These are phyloP conservation scores for Pachypanchax playfairii DNA, from an alignment of 2,113 vertebrate species.

Conservation along the genomic window DNA sequence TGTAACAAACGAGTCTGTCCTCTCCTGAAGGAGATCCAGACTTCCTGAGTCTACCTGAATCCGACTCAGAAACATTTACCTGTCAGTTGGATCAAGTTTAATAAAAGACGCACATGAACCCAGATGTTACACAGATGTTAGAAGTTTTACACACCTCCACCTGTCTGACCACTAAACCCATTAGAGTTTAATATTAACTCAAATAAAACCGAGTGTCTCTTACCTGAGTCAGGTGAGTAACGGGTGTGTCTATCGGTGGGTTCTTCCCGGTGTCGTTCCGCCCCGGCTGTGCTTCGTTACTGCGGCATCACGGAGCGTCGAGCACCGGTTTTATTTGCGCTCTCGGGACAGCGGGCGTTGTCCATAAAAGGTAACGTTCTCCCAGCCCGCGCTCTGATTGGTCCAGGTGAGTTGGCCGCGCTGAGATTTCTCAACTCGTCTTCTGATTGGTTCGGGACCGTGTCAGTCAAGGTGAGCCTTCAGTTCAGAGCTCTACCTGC, in stretches of 20 bases:
- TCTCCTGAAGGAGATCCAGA: too few relatives aligned
- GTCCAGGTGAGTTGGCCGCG: conserved; percentile 1
- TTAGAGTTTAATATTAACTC: too few relatives aligned
- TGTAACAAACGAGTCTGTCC: too few relatives aligned
- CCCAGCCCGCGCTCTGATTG: conserved; percentile 11
- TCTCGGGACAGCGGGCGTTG: neutral
- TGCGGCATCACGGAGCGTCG: neutral
- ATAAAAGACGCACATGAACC: too few relatives aligned
- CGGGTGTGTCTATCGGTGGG: conserved; percentile 7
- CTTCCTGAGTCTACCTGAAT: neutral
- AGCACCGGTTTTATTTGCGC: conserved; percentile 30
- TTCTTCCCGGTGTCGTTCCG: neutral
- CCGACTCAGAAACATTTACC: neutral
- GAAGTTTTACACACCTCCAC: too few relatives aligned
- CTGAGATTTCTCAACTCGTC: neutral
- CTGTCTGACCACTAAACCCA: too few relatives aligned
- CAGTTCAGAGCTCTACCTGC: neutral
- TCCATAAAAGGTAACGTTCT: conserved; percentile 23
- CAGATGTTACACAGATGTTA: too few relatives aligned
- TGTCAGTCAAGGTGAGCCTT: neutral
- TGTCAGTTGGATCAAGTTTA: too few relatives aligned
- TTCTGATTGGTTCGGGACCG: neutral
- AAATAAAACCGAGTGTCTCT: neutral
- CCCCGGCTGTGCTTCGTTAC: conserved; percentile 18
- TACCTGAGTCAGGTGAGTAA: conserved; percentile 54